Conservation (phyloP, 2,113 vertebrate species). For the Chaetorhynchus papuensis region DNA sequence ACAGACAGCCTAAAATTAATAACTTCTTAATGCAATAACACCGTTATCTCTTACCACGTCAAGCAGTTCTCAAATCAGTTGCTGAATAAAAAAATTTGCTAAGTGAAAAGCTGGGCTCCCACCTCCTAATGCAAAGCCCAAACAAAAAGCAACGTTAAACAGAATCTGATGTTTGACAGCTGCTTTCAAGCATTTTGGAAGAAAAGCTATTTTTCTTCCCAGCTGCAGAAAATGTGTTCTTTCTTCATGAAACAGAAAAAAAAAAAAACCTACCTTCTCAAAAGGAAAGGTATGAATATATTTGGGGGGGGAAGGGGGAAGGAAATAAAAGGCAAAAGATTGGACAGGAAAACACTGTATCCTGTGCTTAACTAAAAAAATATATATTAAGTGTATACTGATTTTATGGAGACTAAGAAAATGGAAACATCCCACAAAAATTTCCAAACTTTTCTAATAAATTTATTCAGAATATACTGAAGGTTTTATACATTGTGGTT, state of each 20-base stretch:
- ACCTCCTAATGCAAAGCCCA: not conserved
- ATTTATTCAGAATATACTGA: not conserved
- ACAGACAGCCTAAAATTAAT: not conserved
- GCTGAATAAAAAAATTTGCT: not conserved
- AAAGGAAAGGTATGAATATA: not conserved
- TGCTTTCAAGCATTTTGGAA: not conserved
- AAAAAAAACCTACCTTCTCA: not conserved
- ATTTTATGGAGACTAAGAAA: not conserved
- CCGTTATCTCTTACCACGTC: not conserved
- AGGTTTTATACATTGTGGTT: not conserved
- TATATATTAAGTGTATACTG: not conserved
- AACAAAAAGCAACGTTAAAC: not conserved
- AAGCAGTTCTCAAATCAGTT: not conserved
- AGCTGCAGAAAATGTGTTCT: slow-evolving; percentile 9
- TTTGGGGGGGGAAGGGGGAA: not conserved
- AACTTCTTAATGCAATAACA: not conserved
- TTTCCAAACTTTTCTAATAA: not conserved
- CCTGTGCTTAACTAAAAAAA: not conserved
- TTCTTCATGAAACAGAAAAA: not conserved
- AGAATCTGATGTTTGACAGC: not conserved
- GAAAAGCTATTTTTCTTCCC: not conserved
- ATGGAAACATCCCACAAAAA: not conserved
- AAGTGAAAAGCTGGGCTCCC: not conserved
- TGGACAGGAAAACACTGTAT: not conserved
- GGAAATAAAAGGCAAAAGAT: not conserved